A percentile compares a stretch with the other conserved stretches of the same genome.
Evolutionary conservation across 1,140 invertebrate genomes (phyloP).

Genomic region (Polypedilum vanderplanki): DNA sequence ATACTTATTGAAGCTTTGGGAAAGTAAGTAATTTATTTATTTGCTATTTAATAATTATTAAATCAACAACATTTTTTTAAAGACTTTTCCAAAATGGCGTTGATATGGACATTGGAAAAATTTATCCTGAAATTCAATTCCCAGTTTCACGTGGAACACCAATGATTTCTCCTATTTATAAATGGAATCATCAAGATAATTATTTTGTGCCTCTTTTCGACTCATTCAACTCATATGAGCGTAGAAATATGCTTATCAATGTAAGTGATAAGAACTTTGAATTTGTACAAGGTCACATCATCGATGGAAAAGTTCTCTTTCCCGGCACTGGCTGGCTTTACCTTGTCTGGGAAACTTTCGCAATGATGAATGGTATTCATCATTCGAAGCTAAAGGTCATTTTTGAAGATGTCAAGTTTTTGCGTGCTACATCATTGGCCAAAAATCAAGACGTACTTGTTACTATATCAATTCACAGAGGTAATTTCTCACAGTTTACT

Average conservation of each 20-base stretch:
- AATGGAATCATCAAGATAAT: constrained; percentile 85
- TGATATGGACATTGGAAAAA: constrained; percentile 46
- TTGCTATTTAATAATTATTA: constrained; percentile 32
- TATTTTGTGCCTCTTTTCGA: constrained; percentile 47
- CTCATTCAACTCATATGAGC: constrained; percentile 40
- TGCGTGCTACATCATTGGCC: constrained; percentile 71
- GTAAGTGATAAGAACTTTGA: constrained; percentile 61
- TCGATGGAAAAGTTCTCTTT: constrained; percentile 80
- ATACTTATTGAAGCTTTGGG: constrained; percentile 66
- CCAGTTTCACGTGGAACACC: constrained; percentile 74
- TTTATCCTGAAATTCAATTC: constrained; percentile 59
- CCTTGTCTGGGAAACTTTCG: constrained; percentile 82
- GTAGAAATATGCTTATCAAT: constrained; percentile 53
- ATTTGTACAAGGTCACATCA: constrained; percentile 75
- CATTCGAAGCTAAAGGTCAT: constrained; percentile 70
- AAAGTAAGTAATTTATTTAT: constrained; percentile 47
- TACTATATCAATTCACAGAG: constrained; percentile 73
- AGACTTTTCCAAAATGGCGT: constrained; percentile 46
- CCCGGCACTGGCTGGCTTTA: constrained; percentile 83
- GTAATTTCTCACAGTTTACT: not conserved
- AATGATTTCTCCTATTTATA: constrained; percentile 66
- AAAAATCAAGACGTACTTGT: constrained; percentile 64
- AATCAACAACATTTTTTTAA: constrained; percentile 26
- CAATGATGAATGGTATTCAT: constrained; percentile 61
- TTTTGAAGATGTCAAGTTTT: constrained; percentile 81